These are phyloP conservation scores for Elephas maximus DNA, from an alignment of 2,113 vertebrate species.

Conservation along the genomic window DNA sequence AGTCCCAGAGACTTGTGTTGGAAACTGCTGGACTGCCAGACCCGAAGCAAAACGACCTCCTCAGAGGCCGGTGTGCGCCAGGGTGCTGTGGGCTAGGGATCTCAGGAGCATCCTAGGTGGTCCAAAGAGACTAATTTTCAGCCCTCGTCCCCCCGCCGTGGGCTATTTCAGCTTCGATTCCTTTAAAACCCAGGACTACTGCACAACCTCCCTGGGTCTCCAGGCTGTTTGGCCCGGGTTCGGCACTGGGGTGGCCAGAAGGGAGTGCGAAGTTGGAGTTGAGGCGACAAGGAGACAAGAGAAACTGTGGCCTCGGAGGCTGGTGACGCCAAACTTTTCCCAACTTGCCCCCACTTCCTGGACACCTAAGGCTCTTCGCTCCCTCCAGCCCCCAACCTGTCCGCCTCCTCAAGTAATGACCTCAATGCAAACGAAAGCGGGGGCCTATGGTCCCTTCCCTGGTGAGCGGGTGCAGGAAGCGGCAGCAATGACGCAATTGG, in stretches of 20 bases:
- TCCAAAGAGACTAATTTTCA: background rate
- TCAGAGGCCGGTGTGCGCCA: background rate
- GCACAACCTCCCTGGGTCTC: background rate
- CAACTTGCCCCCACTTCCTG: background rate
- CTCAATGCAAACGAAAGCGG: constrained; percentile 53
- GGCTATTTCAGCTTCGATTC: background rate
- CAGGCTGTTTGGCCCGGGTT: background rate
- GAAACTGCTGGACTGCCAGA: background rate
- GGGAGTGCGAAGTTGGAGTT: background rate
- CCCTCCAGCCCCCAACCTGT: background rate
- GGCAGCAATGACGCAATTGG: constrained; percentile 61
- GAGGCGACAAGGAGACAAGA: background rate
- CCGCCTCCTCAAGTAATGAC: constrained; percentile 52
- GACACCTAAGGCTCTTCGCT: background rate
- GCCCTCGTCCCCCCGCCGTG: accelerated
- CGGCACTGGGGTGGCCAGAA: background rate
- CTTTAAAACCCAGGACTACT: background rate
- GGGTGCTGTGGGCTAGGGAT: accelerated
- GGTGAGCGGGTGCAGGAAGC: background rate
- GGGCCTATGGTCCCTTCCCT: background rate
- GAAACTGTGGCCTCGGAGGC: background rate
- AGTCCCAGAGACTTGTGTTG: background rate
- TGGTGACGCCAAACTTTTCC: background rate
- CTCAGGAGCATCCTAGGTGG: background rate
- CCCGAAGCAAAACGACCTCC: background rate